These are phyloP conservation scores for Nothoprocta perdicaria DNA, from an alignment of 2,113 vertebrate genomes.

Conservation along the genomic window DNA sequence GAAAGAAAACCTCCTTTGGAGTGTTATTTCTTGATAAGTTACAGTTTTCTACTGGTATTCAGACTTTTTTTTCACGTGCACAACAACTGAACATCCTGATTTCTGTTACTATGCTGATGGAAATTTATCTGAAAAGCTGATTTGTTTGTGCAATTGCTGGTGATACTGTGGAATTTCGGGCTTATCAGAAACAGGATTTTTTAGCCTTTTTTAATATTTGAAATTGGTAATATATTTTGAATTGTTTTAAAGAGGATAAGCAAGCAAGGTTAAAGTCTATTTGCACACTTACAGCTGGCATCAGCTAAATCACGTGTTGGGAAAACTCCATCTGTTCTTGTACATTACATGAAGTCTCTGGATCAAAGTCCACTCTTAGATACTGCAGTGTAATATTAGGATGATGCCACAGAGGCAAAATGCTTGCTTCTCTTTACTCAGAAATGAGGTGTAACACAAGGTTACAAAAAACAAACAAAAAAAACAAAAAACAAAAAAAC, in stretches of 20 bases:
- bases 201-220: not conserved
- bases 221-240: not conserved
- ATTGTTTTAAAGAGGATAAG: slow-evolving; percentile 9
- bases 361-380: slow-evolving; percentile 4
- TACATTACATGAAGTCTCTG: not conserved
- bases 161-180: not conserved
- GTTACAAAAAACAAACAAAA: not conserved
- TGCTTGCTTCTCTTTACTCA: not conserved
- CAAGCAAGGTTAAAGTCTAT: slow-evolving; percentile 19
- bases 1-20: not conserved
- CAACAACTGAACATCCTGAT: not conserved
- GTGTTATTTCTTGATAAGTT: not conserved
- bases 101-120: not conserved
- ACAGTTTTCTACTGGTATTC: not conserved
- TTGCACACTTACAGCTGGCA: not conserved
- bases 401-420: not conserved
- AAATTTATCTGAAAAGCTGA: not conserved
- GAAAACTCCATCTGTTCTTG: slow-evolving; percentile 56
- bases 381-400: not conserved
- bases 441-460: not conserved
- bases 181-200: not conserved
- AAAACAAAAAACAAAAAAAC: not conserved
- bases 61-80: not conserved
- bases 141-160: not conserved
- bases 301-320: not conserved